Evolutionary conservation across 2,113 vertebrate species (phyloP).

Genomic region (Neomonachus schauinslandi): DNA sequence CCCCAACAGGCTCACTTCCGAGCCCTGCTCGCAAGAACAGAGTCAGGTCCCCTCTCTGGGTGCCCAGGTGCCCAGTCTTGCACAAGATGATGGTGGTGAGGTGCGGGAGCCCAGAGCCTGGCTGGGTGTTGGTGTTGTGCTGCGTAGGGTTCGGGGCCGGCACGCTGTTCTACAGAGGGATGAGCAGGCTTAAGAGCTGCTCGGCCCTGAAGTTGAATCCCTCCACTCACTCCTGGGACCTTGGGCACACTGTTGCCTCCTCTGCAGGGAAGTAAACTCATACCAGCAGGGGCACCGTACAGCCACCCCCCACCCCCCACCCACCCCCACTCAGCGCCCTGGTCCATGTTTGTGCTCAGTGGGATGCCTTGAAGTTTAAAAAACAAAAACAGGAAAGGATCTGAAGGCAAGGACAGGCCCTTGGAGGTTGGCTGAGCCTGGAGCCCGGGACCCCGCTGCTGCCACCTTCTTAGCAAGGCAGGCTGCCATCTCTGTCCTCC

Average conservation of each 20-base stretch:
- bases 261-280: neutral
- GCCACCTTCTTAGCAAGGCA: rapidly evolving
- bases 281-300: neutral
- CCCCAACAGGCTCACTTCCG: neutral
- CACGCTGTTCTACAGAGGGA: neutral
- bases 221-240: neutral
- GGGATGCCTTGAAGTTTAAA: neutral
- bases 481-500: neutral
- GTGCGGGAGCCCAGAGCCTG: no score
- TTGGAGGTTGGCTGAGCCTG: neutral
- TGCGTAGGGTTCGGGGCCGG: neutral
- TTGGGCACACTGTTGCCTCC: neutral
- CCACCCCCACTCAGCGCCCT: no score
- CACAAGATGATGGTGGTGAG: rapidly evolving
- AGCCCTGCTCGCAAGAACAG: neutral
- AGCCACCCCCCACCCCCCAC: no score
- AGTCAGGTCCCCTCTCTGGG: neutral
- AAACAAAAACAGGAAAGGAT: neutral
- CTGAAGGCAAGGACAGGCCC: neutral
- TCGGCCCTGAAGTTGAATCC: neutral
- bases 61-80: neutral
- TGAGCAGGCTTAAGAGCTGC: neutral
- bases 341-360: neutral
- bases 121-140: neutral
- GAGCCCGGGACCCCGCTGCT: rapidly evolving